Percentiles rank a stretch among this genome's conserved stretches.
These are phyloP conservation scores for human DNA, from an alignment of 2,113 vertebrate species.

Conservation along the genomic window GRCh38 chr18:35571501-35572000, in stretches of 20 bases:
- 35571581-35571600: background rate
- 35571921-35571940: background rate
- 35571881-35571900: background rate
- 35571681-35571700: background rate
- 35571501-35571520: background rate
- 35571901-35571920: background rate
- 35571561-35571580: constrained; percentile 11
- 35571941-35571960: background rate
- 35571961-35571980: background rate
- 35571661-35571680: background rate
- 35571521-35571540: background rate
- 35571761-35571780: constrained; percentile 2
- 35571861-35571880: constrained; percentile 9
- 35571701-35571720: constrained; percentile 38
- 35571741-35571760: constrained; percentile 31
- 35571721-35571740: background rate
- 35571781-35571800: background rate
- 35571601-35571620: background rate
- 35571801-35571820: constrained; percentile 9
- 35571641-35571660: constrained; percentile 17
- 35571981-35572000: background rate
- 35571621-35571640: background rate
- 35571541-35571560: background rate
- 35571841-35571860: background rate
- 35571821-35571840: background rate